A percentile compares a stretch with the other conserved stretches of the same genome.
These are phyloP conservation scores for Bombus haemorrhoidalis DNA, from an alignment of 1,140 invertebrate genomes.

Conservation along the genomic window DNA sequence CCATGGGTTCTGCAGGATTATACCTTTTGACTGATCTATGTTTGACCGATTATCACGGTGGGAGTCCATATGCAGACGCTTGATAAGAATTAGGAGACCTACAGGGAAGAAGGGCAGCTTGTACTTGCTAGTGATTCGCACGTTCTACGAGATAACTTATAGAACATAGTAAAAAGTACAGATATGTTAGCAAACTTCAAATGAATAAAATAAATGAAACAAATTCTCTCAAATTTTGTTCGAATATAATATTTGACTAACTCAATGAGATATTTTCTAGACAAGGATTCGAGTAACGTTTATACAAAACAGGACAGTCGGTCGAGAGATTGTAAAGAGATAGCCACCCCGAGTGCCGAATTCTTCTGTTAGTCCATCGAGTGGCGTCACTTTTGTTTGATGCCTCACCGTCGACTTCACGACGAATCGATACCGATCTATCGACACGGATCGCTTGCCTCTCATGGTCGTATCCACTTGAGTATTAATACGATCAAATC, in stretches of 20 bases:
- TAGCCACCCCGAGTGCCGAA: constrained; percentile 74
- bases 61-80: background rate
- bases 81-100: constrained; percentile 26
- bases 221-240: too few relatives aligned
- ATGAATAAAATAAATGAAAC: too few relatives aligned
- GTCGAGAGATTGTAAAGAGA: constrained; percentile 65
- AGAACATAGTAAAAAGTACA: too few relatives aligned
- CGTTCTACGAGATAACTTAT: too few relatives aligned
- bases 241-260: too few relatives aligned
- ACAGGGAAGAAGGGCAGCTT: background rate
- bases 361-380: constrained; percentile 68
- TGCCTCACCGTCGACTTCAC: constrained; percentile 68
- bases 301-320: constrained; percentile 10
- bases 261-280: background rate
- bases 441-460: constrained; percentile 68
- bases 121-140: too few relatives aligned
- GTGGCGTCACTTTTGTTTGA: constrained; percentile 73
- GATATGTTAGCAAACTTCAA: too few relatives aligned
- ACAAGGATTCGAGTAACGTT: background rate
- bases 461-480: constrained; percentile 52
- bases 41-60: constrained; percentile 48
- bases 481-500: constrained; percentile 61
- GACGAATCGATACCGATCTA: constrained; percentile 71
- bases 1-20: constrained; percentile 61
- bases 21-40: constrained; percentile 29